A percentile compares a stretch with the other conserved stretches of the same genome.
phyloP scores from a whole-genome alignment of 2,797 vertebrate genomes.

The Clamator glandarius region DNA sequence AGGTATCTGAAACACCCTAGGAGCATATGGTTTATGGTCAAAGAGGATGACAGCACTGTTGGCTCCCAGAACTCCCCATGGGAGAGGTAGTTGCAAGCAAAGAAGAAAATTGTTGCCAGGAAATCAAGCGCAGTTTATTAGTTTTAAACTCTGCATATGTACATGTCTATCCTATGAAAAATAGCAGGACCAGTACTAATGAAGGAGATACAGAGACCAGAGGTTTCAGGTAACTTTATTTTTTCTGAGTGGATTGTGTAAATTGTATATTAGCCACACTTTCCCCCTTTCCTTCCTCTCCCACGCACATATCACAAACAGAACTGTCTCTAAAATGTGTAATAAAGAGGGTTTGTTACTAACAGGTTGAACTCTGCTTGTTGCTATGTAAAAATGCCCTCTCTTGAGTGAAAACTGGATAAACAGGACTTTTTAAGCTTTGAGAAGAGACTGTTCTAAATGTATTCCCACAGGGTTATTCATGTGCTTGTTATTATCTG shows the following conservation, averaged over 20 bases:
- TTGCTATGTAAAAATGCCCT: background rate
- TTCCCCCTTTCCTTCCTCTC: background rate
- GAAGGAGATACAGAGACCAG: background rate
- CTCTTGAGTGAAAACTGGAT: background rate
- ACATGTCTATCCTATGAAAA: background rate
- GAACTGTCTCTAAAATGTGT: background rate
- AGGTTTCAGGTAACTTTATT: background rate
- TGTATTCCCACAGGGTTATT: background rate
- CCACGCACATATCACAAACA: background rate
- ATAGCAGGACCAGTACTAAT: background rate
- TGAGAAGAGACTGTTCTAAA: background rate
- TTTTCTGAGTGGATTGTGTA: background rate
- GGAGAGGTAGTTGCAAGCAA: background rate
- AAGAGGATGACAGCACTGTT: background rate
- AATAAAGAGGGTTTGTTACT: background rate
- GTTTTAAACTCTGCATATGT: background rate
- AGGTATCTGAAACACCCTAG: background rate
- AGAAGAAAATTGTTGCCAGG: no score
- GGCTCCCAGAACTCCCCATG: background rate
- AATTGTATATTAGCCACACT: background rate
- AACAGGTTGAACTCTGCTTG: background rate
- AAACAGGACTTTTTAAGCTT: background rate
- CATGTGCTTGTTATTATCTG: background rate
- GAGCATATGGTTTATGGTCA: background rate
- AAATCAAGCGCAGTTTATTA: background rate